phyloP scores from a whole-genome alignment of 1,140 invertebrate genomes.

The Caenorhabditis latens region DNA sequence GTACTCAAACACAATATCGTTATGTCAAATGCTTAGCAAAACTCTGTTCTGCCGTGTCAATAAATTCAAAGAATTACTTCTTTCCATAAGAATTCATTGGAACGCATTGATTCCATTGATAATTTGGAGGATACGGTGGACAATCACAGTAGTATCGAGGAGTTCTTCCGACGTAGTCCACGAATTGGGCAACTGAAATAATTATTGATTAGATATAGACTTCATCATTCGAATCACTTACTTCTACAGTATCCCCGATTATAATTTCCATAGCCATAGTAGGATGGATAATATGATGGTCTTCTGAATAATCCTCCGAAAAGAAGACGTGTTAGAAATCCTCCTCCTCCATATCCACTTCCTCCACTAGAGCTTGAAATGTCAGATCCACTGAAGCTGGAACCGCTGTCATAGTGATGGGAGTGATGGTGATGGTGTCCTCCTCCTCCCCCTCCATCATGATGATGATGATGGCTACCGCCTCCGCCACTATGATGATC shows the following conservation, averaged over 20 bases:
- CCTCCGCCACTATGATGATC: conserved; percentile 19
- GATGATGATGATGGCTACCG: conserved; percentile 2
- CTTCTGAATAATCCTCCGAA: conserved; percentile 34
- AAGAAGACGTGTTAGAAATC: conserved; percentile 9
- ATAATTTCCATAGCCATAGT: conserved; percentile 20
- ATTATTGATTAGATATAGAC: background rate
- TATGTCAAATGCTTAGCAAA: background rate
- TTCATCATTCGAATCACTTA: background rate
- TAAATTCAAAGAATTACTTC: background rate
- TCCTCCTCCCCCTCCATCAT: conserved; percentile 11
- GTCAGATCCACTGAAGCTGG: background rate
- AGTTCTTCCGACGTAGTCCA: background rate
- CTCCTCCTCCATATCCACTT: background rate
- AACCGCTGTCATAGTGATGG: background rate
- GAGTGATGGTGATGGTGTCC: background rate
- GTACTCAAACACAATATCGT: background rate
- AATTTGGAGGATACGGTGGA: conserved; percentile 40
- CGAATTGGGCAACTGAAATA: conserved; percentile 25
- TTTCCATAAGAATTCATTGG: background rate
- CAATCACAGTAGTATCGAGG: conserved; percentile 37
- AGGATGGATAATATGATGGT: background rate
- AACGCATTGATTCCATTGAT: conserved; percentile 45
- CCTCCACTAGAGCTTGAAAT: background rate
- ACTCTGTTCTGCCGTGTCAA: background rate
- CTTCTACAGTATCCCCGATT: conserved; percentile 36